Evolutionary conservation across 2,113 vertebrate genomes (phyloP), one percentile per base, ranked within the genome.

Genomic region (Ceyx cyanopectus): DNA sequence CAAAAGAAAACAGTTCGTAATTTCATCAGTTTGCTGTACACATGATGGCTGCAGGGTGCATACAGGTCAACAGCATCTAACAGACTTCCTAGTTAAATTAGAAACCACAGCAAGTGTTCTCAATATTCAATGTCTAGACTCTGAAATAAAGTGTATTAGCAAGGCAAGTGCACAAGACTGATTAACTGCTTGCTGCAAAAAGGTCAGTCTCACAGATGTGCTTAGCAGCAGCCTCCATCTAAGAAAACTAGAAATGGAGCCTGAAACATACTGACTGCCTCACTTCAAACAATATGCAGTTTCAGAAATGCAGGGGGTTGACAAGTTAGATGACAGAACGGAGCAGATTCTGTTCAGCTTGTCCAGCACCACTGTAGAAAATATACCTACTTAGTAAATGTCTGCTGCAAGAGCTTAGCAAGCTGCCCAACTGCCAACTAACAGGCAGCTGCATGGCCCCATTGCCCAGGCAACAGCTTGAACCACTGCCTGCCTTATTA

Each of bases 391-490:
- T 67, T 26, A 32, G 27, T 30, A 40, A 0, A 1, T 6, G 26
- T 21, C 41, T 87, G 29, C 54, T 73, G 34, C 26, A 76, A 50
- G 24, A 54, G 23, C 37, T 69, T n/a, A 50, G 56, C 30, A 90
- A 76, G 9, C 18, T 65, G 45, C 26, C 41, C 57, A 26, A 5
- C 9, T 16, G 32, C 19, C 58, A 57, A 0, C 2, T 65, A 26
- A 67, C 6, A 51, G 48, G 34, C 12, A 66, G 51, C 37, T 70
- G 57, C 43, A 32, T 4, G n/a, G 34, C 7, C 17, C 5, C 40
- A 3, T 0, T 6, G 57, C 14, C 16, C 29, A 43, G 66, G 0
- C 0, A 66, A 12, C 14, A 24, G 24, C 29, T 9, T 13, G 7
- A 88, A 69, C 26, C n/a, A 2, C 11, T n/a, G 34, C 15, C 37